Percentiles rank a stretch among this genome's conserved stretches.
Conservation (phyloP, 2,113 vertebrate species). For the Chaetops frenatus region DNA sequence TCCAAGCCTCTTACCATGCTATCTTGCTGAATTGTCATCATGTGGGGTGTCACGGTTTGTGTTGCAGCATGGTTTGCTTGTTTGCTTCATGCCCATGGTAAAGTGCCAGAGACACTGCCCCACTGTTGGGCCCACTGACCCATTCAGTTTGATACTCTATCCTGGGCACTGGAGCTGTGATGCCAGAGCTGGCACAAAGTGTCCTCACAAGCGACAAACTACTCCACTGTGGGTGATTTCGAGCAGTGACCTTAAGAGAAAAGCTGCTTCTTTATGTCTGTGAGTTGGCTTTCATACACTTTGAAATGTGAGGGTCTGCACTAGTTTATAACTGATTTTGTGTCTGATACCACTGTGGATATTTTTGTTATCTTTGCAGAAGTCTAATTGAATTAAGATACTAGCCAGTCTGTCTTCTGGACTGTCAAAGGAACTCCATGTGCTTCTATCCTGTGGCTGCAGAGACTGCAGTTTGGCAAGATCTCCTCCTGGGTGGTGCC, state of each 20-base stretch:
- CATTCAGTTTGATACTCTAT: rapidly evolving
- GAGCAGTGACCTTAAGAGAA: not conserved
- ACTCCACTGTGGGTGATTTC: not conserved
- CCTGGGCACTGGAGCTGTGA: not conserved
- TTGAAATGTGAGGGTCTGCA: not conserved
- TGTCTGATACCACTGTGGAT: not conserved
- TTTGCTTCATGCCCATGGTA: not conserved
- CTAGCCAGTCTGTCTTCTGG: not conserved
- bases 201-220: not conserved
- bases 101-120: not conserved
- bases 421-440: not conserved
- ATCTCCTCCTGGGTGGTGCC: not conserved
- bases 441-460: not conserved
- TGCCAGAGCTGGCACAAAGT: not conserved
- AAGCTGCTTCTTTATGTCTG: not conserved
- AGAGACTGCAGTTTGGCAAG: not conserved
- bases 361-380: not conserved
- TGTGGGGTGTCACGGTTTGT: not conserved
- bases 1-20: not conserved
- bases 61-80: rapidly evolving
- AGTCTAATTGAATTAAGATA: not conserved
- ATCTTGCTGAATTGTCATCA: not conserved
- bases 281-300: not conserved
- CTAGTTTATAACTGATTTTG: not conserved
- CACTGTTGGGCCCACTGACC: not conserved